Evolutionary conservation across 2,888 invertebrate genomes (phyloP), one percentile per base, ranked within the genome.

Genomic region (Dione vanillae): DNA sequence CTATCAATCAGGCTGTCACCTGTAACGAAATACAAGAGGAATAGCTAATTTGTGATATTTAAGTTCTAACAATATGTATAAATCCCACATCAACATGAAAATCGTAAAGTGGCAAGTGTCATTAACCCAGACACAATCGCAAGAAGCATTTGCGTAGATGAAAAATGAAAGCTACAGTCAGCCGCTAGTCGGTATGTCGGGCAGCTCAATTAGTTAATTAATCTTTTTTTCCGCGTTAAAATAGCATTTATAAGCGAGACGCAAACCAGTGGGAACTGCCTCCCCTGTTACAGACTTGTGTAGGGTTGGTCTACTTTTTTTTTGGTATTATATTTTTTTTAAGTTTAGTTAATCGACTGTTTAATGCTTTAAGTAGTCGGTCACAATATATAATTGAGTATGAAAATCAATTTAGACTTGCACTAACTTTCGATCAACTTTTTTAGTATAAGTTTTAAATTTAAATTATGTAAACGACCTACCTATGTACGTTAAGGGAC

Each of bases 171-270:
- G 70, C 73, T 68, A 67, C 72, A 64, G 64, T 40, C 37, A 64
- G 49, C 14, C 64, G 61, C 45, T 74, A 76, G 69, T 73, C 74
- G 77, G 77, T 80, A 80, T 81, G 82, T 82, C 82, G 83, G 85
- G 86, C 84, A 84, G 87, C 88, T 91, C 93, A 92, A 92, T 93
- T 92, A 92, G 92, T 91, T 92, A 92, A 92, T 92, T 92, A 92
- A 92, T 91, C 90, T 91, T 92, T 92, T 91, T 92, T 91, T 89
- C 91, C 90, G 88, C 88, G 90, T 91, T 92, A 90, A 92, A 92
- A 92, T 91, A 91, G 90, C 91, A 91, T 92, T 92, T 92, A 91
- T 90, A 90, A 91, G 79, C 87, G 90, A 85, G 85, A 86, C 86
- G 87, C 86, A 86, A 88, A 86, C 90, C 90, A 86, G 86, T 86